A percentile compares a stretch with the other conserved stretches of the same genome.
Conservation (phyloP, 1,140 invertebrate species). For the Rhopalosiphum padi region DNA sequence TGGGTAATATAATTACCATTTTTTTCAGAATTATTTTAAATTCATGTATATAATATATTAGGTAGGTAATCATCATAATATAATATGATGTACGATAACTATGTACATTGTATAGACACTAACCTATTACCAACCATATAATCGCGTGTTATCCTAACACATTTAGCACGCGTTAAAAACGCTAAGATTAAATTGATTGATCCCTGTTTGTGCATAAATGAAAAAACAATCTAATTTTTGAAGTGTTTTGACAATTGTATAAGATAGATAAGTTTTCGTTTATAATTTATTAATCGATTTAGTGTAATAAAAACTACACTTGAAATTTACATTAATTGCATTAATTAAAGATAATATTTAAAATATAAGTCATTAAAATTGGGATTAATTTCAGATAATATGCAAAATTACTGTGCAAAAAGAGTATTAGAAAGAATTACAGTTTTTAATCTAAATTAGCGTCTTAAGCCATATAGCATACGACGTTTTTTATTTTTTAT, state of each 20-base stretch:
- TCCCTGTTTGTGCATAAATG: background rate
- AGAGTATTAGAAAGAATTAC: background rate
- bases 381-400: background rate
- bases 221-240: background rate
- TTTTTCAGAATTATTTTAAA: no score
- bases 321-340: background rate
- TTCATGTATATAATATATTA: no score
- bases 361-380: slow-evolving; percentile 4
- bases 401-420: background rate
- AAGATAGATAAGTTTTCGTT: background rate
- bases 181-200: background rate
- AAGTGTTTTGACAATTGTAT: slow-evolving; percentile 3
- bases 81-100: background rate
- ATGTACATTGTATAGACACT: background rate
- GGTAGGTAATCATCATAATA: background rate
- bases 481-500: background rate
- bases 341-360: slow-evolving; percentile 13
- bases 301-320: slow-evolving; percentile 16
- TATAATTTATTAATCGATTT: background rate
- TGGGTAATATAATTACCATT: no score
- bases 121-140: background rate
- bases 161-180: slow-evolving; percentile 13
- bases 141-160: background rate
- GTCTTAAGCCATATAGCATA: background rate
- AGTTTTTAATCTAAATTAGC: slow-evolving; percentile 35